These are phyloP conservation scores for Tinamus major DNA, from an alignment of 2,797 vertebrate genomes.

Conservation along the genomic window DNA sequence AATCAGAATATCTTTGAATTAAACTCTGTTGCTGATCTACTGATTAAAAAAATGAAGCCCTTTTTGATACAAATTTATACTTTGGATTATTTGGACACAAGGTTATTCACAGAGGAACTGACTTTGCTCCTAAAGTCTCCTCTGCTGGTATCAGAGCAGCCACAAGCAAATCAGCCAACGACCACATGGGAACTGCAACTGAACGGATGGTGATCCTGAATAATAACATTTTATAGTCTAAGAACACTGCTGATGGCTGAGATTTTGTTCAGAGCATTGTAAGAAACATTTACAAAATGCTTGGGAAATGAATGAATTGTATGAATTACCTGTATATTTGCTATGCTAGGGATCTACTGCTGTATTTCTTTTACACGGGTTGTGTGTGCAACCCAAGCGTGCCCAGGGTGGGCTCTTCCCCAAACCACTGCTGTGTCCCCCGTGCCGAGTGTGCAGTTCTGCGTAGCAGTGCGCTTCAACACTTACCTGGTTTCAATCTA, in stretches of 20 bases:
- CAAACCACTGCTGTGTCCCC: slow-evolving; percentile 4
- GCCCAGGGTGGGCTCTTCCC: not conserved
- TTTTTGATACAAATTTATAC: not conserved
- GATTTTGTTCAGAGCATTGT: not conserved
- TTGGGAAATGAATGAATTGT: slow-evolving; percentile 25
- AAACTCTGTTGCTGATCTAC: not conserved
- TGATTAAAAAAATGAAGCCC: slow-evolving; percentile 13
- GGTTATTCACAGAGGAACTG: slow-evolving; percentile 25
- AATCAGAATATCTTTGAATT: not conserved
- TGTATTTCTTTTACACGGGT: not conserved
- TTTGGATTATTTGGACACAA: slow-evolving; percentile 37
- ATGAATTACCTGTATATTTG: slow-evolving; percentile 2
- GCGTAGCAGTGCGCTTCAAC: not conserved
- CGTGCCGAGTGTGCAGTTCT: not conserved
- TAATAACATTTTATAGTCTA: slow-evolving; percentile 9
- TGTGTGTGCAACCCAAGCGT: not conserved
- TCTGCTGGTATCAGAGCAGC: slow-evolving; percentile 29
- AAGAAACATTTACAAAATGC: slow-evolving; percentile 29
- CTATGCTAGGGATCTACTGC: not conserved
- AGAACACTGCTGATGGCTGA: not conserved
- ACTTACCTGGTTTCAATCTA: slow-evolving; percentile 33
- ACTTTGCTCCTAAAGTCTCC: slow-evolving; percentile 38
- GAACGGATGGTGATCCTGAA: slow-evolving; percentile 37
- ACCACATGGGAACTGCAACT: slow-evolving; percentile 47
- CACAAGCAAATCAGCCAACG: slow-evolving; percentile 59